Base-by-base conservation (phyloP, 1,140 invertebrate genomes). In the Heliconius himera region DNA sequence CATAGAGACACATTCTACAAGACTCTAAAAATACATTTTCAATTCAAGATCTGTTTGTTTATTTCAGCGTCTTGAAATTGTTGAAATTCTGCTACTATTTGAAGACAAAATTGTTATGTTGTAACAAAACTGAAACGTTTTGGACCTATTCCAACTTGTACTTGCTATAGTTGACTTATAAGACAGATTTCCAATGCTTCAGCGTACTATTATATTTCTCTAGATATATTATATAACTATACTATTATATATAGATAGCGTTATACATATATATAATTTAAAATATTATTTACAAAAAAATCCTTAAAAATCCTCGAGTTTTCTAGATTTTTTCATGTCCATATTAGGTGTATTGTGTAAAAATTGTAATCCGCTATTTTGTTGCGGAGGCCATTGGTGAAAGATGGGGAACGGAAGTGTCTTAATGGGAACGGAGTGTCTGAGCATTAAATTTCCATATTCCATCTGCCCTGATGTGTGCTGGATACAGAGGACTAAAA, bases 31-130 rank as follows among this genome's bases (percentile, higher is more conserved):
- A 22, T 13, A 66, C 60, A 29, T 13, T 66, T 29, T 29, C 60
- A 66, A 66, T 66, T 66, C 60, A 66, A 66, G 60, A 66, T 66
- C 26, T 60, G 20, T 20, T 60, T 60, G 54, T 60, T 60, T 60
- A 60, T 60, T 60, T 60, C 54, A 22, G 20, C 54, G 9, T 26
- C n/a, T 66, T 66, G 60, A 29, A 66, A 66, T 66, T 66, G 60
- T 66, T 66, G 60, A 29, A 66, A 66, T 16, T 29, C 26, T 66
- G 26, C 20, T 66, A 66, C 22, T 66, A 66, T 66, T 66, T 66
- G 60, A 66, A 66, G 60, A 66, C 60, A 66, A 66, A 66, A 66
- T 66, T 66, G 26, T 66, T 66, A 66, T 66, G 60, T 66, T 66
- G 60, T 29, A 66, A 66, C 60, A 66, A 66, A 66, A 66, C 60